Evolutionary conservation across 1,140 invertebrate species (phyloP), one percentile per base, ranked within the genome.

Genomic region (Calycopis cecrops): DNA sequence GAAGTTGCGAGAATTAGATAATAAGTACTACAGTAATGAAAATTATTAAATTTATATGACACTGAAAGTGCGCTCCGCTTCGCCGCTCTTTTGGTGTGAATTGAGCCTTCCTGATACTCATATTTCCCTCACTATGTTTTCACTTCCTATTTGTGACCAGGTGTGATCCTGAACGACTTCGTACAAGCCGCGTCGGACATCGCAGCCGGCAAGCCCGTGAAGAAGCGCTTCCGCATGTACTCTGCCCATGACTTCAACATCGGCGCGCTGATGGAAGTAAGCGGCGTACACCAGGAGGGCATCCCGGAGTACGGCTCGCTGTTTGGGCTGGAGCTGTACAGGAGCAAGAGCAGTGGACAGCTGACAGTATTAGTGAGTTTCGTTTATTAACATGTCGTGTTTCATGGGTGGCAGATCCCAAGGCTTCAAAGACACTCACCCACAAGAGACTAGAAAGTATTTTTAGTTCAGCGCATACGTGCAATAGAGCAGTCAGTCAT

Each of bases 221-320:
- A 55, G 9, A 69, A 79, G 44, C 56, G 67, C 0, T 55, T 85
- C 50, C 53, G 65, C 0, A 59, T 80, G 54, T 74, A 68, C 59
- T 83, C 82, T 0, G 69, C 71, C 0, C 82, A 85, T 35, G 82
- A 85, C 62, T 85, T 80, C 67, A 85, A 85, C 60, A 71, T 85
- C 7, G 82, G 79, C 0, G 63, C 78, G 2, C 48, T 85, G 35
- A 83, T 85, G 76, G 75, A 76, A 11, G 82, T 74, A 0, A 67
- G 55, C 37, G 70, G 78, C 9, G 52, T 65, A 10, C 65, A 57
- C 1, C 54, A 60, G 3, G 71, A 76, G 34, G 60, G 62, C 56
- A 73, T 82, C 3, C 82, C 82, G 0, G 77, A 82, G 16, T 85
- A 85, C 16, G 79, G 79, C 0, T 65, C 82, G 2, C 53, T 82